Evolutionary conservation across 1,140 invertebrate genomes (phyloP).

Genomic region (Hycleus cichorii): DNA sequence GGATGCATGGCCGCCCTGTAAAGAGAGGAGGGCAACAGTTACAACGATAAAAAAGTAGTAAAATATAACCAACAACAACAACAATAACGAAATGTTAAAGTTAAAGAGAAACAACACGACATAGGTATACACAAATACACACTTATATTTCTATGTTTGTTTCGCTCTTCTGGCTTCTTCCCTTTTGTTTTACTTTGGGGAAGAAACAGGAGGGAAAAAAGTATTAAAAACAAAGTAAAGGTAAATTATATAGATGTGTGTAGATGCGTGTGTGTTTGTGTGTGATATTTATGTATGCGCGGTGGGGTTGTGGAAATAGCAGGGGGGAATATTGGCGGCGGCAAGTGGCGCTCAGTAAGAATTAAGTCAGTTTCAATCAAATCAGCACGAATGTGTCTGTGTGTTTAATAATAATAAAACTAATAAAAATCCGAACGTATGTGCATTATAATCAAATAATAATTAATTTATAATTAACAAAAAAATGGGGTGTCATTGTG

Average conservation of each 20-base stretch:
- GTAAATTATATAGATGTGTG: slow-evolving; percentile 33
- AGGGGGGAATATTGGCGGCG: slow-evolving; percentile 30
- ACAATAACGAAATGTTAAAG: slow-evolving; percentile 36
- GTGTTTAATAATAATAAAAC: neutral
- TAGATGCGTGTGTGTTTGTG: neutral
- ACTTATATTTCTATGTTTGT: no score
- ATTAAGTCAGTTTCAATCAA: slow-evolving; percentile 44
- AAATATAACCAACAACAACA: slow-evolving; percentile 8
- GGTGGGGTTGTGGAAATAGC: slow-evolving; percentile 37
- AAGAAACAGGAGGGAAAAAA: no score
- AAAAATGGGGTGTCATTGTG: neutral
- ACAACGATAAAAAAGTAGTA: slow-evolving; percentile 17
- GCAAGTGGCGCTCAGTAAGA: slow-evolving; percentile 35
- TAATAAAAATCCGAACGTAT: no score
- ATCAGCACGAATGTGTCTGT: slow-evolving; percentile 39
- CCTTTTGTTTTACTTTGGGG: no score
- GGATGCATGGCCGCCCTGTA: slow-evolving; percentile 42
- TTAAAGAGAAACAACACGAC: no score
- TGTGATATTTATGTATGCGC: slow-evolving; percentile 41
- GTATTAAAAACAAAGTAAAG: slow-evolving; percentile 6
- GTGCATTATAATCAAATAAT: no score
- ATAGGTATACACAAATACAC: no score
- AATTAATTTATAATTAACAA: no score
- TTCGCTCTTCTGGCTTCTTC: no score
- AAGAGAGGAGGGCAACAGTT: slow-evolving; percentile 36